Evolutionary conservation across 2,113 vertebrate genomes (phyloP), one percentile per base, ranked within the genome.

Genomic region (Corynorhinus townsendii): DNA sequence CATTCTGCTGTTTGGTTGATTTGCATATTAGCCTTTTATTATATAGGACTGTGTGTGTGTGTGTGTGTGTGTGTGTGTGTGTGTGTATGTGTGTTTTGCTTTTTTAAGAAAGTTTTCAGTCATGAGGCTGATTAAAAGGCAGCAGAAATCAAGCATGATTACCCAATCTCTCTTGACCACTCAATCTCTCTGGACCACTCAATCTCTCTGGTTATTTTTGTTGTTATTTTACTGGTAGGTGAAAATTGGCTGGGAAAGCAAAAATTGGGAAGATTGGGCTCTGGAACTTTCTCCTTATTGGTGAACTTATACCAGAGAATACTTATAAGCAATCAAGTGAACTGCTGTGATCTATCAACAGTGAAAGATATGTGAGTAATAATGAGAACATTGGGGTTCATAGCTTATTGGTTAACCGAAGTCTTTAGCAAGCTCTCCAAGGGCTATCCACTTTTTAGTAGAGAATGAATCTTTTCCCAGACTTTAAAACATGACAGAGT

Each of bases 401-500:
- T 71, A 94, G 84, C 85, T 84, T 47, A 64, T 95, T 82, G 38
- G 90, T 93, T 96, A 83, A 94, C 62, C 56, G 62, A 62, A 89
- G 54, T 86, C 49, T 93, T 96, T n/a, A 71, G 54, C 49, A 62
- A 95, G 49, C 83, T 91, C 75, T 93, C 87, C 90, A 92, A 93
- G 68, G 88, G 43, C 75, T 89, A 85, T 64, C 96, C 92, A 26
- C 62, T 77, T 92, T 88, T 86, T 49, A 40, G 89, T 92, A 84
- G 86, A 90, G 47, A 86, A 33, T 1, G 19, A 95, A 86, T 83
- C 62, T 38, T 94, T 96, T 91, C 82, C 86, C 93, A 95, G 86
- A 89, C 68, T 86, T 96, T 80, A 95, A 94, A 97, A 95, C 73
- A 92, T 16, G 3, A 66, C 75, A 4, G 91, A 94, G 71, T 94